These are phyloP conservation scores for Thysanoteuthis rhombus DNA, from an alignment of 2,888 invertebrate genomes.

Conservation along the genomic window DNA sequence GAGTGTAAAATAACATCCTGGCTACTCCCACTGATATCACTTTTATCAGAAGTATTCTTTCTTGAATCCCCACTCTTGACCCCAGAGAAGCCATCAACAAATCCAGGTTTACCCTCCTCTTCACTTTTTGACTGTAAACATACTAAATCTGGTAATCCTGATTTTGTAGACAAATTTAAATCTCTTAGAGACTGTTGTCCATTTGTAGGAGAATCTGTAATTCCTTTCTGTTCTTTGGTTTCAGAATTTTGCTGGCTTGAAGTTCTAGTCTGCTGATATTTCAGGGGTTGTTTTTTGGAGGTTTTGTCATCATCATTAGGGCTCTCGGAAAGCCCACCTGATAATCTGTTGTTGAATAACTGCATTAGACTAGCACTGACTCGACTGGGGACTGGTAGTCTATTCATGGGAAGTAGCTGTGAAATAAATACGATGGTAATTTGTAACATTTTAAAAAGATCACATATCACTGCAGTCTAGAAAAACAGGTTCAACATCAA, in stretches of 20 bases:
- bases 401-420: not conserved
- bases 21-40: not conserved
- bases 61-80: not conserved
- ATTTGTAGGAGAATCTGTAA: not conserved
- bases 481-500: too few species aligned
- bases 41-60: not conserved
- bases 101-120: not conserved
- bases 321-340: conserved; percentile 36
- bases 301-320: not conserved
- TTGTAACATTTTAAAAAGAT: not conserved
- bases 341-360: conserved; percentile 43
- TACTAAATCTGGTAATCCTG: not conserved
- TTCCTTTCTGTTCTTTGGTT: not conserved
- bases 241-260: not conserved
- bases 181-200: not conserved
- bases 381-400: not conserved
- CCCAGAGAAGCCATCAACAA: not conserved
- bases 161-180: not conserved
- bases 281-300: not conserved
- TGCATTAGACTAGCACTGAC: not conserved
- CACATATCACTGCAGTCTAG: not conserved
- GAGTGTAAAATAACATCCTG: not conserved
- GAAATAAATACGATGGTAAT: not conserved
- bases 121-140: not conserved
- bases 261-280: not conserved